phyloP scores from a whole-genome alignment of 1,140 invertebrate genomes.

The Araneus ventricosus region DNA sequence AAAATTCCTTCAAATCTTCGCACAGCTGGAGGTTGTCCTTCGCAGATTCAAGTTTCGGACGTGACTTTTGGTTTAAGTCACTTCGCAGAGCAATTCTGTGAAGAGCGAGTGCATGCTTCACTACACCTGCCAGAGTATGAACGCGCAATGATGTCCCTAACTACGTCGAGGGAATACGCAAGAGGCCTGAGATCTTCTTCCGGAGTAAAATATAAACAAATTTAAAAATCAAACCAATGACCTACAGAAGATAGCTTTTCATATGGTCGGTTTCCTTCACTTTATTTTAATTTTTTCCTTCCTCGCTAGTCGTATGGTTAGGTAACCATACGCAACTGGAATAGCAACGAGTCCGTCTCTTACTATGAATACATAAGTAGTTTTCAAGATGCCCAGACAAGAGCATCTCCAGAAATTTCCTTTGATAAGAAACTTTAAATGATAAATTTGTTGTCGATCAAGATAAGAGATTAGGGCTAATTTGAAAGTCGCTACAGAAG shows the following conservation, averaged over 20 bases:
- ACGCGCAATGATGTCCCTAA: background rate
- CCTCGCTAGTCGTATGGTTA: background rate
- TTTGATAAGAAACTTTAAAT: background rate
- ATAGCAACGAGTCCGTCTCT: background rate
- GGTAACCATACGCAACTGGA: background rate
- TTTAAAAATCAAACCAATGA: conserved; percentile 16
- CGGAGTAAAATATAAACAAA: conserved; percentile 3
- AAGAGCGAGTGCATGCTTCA: background rate
- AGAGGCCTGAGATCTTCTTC: background rate
- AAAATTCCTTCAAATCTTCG: no score
- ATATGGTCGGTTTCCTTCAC: conserved; percentile 17
- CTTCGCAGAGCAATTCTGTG: background rate
- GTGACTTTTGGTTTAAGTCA: background rate
- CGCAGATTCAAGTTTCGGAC: background rate
- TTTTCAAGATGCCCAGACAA: background rate
- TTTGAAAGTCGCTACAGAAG: no score
- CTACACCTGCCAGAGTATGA: background rate
- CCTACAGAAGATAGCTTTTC: conserved; percentile 25
- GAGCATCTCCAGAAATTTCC: background rate
- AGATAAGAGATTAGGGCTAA: no score
- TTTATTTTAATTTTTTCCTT: conserved; percentile 25
- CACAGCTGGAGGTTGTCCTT: background rate
- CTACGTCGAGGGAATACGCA: background rate
- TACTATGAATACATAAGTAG: background rate
- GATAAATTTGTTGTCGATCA: background rate